phyloP scores from a whole-genome alignment of 2,797 vertebrate species.

The Eulemur albifrons region DNA sequence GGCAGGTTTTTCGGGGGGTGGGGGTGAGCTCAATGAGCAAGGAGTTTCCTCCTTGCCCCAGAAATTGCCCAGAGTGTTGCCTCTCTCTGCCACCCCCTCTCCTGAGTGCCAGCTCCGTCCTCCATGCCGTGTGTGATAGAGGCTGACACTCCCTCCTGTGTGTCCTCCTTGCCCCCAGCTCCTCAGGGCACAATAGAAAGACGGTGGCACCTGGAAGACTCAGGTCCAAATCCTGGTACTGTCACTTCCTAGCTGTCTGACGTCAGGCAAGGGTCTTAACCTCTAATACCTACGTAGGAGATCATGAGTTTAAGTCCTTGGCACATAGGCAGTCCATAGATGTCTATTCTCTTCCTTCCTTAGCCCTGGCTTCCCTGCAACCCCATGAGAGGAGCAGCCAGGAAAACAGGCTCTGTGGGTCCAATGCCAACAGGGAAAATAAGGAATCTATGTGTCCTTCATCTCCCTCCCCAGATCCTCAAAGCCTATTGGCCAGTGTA shows the following conservation, averaged over 20 bases:
- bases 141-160: background rate
- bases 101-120: background rate
- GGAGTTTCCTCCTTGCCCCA: background rate
- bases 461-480: background rate
- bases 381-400: background rate
- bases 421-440: background rate
- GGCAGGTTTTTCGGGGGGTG: background rate
- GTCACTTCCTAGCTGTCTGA: background rate
- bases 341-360: background rate
- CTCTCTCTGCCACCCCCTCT: background rate
- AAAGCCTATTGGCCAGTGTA: background rate
- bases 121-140: background rate
- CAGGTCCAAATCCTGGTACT: background rate
- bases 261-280: background rate
- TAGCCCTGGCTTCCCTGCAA: background rate
- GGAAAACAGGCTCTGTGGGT: background rate
- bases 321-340: background rate
- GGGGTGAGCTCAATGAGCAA: background rate
- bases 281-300: background rate
- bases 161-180: background rate
- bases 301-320: background rate
- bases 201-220: background rate
- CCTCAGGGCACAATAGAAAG: background rate
- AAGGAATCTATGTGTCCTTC: background rate
- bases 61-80: background rate